Evolutionary conservation across 2,888 invertebrate genomes (phyloP), one percentile per base, ranked within the genome.

Genomic region (Cryptosula pallasiana): DNA sequence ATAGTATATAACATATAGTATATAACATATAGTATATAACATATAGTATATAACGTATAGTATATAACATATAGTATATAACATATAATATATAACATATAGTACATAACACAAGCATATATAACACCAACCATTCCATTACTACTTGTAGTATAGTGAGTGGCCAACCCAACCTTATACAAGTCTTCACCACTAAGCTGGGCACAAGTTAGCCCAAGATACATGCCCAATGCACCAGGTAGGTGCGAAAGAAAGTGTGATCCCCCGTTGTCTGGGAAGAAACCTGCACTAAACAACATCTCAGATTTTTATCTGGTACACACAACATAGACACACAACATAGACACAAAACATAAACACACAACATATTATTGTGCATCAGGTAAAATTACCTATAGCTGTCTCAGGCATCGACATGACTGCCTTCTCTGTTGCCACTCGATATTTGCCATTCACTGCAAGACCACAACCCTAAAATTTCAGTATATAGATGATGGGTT

Each of bases 381-480:
- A n/a, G n/a, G n/a, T n/a, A n/a, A n/a, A n/a, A n/a, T 63, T 29
- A 63, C 63, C 63, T 9, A 63, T 63, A 13, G 32, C 32, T 9
- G 63, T 34, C 32, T 63, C 63, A 9, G 63, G 63, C 63, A 63
- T 63, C 5, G 63, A 27, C 63, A 63, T 63, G 63, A 27, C 27
- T 5, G 63, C 27, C 3, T 13, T 20, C 63, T 63, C 63, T 13
- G 63, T 63, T 2, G 63, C 32, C 13, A 63, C 63, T 3, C 25
- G 25, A n/a, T 32, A 63, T 63, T 27, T 34, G 5, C 32, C 32
- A 32, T 63, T 63, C 13, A 34, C 63, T 25, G 63, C 63, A 5
- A 32, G 2, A 9, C 32, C 63, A 63, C 63, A 63, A 27, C 63
- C 63, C 63, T 63, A n/a, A 5, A 63, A 63, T 5, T n/a, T n/a